These are phyloP conservation scores for Sphyrna mokarran DNA, from an alignment of 2,113 vertebrate genomes.

Conservation along the genomic window DNA sequence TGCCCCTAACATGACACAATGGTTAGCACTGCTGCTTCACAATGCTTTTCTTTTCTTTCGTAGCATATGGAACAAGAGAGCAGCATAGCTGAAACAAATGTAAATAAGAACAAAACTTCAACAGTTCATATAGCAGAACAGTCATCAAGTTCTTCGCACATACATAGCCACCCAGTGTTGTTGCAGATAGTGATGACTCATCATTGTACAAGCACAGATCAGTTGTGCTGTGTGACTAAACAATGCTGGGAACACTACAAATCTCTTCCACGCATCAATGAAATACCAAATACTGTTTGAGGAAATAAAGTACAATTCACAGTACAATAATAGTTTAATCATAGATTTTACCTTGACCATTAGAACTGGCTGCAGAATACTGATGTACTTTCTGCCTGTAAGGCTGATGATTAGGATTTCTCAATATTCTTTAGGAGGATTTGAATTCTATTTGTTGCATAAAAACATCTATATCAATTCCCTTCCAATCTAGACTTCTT, in stretches of 20 bases:
- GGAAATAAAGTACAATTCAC: background rate
- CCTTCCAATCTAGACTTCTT: background rate
- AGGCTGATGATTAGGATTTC: background rate
- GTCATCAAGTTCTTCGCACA: background rate
- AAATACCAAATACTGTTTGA: background rate
- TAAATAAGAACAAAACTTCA: too few relatives aligned
- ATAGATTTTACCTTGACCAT: background rate
- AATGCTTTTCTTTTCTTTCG: too few relatives aligned
- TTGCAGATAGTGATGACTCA: background rate
- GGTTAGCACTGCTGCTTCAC: too few relatives aligned
- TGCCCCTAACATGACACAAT: too few relatives aligned
- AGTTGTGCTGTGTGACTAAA: background rate
- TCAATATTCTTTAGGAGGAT: background rate
- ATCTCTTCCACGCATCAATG: background rate
- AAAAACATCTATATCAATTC: background rate
- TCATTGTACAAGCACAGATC: background rate
- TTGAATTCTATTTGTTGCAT: background rate
- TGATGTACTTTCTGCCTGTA: background rate
- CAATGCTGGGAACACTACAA: background rate
- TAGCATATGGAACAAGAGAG: background rate
- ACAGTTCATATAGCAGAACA: background rate
- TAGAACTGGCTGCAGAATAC: background rate
- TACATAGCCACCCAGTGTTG: background rate
- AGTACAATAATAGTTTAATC: background rate
- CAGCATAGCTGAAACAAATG: background rate